These are phyloP conservation scores for Apaloderma vittatum DNA, from an alignment of 2,113 vertebrate species.

Conservation along the genomic window DNA sequence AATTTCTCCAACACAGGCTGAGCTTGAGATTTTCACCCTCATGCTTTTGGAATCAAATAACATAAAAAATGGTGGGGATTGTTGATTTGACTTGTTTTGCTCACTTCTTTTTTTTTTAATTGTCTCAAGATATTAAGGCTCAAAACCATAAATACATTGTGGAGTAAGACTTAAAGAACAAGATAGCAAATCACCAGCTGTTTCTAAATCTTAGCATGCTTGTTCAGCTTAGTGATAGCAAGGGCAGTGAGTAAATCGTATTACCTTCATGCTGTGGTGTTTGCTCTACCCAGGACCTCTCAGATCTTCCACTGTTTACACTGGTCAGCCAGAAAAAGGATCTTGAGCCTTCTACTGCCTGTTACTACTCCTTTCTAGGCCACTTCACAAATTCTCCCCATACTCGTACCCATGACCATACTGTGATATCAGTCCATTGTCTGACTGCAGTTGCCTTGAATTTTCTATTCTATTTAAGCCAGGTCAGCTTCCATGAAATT, in stretches of 20 bases:
- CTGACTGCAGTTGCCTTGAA: background rate
- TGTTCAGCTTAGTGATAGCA: background rate
- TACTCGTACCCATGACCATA: background rate
- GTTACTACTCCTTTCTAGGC: background rate
- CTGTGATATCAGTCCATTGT: rapidly evolving
- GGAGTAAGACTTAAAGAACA: background rate
- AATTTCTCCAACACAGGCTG: background rate
- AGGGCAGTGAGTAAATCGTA: background rate
- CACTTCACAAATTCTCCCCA: background rate
- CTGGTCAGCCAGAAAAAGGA: background rate
- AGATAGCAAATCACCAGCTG: background rate
- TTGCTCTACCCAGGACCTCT: background rate
- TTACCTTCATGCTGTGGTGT: background rate
- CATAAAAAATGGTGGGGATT: background rate
- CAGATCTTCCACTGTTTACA: background rate
- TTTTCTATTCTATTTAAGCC: background rate
- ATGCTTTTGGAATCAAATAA: background rate
- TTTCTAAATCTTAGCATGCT: background rate
- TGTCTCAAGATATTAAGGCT: background rate
- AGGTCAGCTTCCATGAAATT: background rate
- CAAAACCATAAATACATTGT: background rate
- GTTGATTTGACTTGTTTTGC: background rate
- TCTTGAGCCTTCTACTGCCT: background rate
- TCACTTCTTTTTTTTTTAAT: background rate
- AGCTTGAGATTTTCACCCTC: background rate